Evolutionary conservation across 1,140 invertebrate genomes (phyloP).

Genomic region (Linepithema humile): DNA sequence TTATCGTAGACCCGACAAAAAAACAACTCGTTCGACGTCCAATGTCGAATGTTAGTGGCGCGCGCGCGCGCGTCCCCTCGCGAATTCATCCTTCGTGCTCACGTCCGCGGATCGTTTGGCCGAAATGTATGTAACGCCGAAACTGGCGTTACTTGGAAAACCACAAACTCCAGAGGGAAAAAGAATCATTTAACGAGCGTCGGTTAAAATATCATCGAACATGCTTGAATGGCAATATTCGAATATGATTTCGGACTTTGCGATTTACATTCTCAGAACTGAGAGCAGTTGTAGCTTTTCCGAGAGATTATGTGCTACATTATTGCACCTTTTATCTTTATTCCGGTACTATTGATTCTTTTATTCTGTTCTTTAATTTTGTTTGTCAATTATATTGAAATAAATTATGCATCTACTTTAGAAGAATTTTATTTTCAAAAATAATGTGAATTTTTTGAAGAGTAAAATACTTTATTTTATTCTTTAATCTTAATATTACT

Average conservation of each 20-base stretch:
- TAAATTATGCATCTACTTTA: neutral
- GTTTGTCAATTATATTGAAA: neutral
- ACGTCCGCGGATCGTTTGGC: slow-evolving; percentile 36
- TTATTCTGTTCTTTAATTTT: neutral
- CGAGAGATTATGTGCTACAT: neutral
- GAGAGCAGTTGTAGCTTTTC: neutral
- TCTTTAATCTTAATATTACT: too few species aligned
- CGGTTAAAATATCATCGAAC: slow-evolving; percentile 4
- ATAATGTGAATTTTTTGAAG: too few species aligned
- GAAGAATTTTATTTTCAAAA: neutral
- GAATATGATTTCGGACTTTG: slow-evolving; percentile 5
- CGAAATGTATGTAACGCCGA: slow-evolving; percentile 62
- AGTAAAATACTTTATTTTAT: too few species aligned
- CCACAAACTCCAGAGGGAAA: neutral
- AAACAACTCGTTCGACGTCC: slow-evolving; percentile 36
- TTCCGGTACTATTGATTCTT: neutral
- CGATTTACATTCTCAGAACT: neutral
- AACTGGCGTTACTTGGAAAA: slow-evolving; percentile 26
- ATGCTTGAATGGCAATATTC: slow-evolving; percentile 8
- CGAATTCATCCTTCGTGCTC: slow-evolving; percentile 47
- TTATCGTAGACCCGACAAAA: slow-evolving; percentile 68
- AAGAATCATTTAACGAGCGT: slow-evolving; percentile 37
- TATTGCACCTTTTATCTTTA: neutral
- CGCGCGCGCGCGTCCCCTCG: neutral
- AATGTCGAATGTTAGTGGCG: slow-evolving; percentile 7